Evolutionary conservation across 2,888 invertebrate genomes (phyloP).

Genomic region (Heteromurus nitidus): DNA sequence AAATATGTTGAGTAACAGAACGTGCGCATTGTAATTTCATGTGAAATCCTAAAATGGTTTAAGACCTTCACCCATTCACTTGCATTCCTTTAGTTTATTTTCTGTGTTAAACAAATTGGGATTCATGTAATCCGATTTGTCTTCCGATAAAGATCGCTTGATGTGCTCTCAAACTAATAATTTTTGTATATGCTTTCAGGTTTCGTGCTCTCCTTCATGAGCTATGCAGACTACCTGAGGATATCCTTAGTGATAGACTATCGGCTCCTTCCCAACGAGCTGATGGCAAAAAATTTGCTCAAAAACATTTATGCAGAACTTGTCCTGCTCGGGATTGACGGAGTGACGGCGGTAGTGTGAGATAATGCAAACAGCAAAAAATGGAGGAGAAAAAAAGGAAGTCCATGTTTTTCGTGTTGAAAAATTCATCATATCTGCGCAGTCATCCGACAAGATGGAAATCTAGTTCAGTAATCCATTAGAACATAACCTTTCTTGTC

Average conservation of each 20-base stretch:
- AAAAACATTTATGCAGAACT: constrained; percentile 68
- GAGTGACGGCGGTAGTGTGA: constrained; percentile 19
- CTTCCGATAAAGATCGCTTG: constrained; percentile 37
- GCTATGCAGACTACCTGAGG: constrained; percentile 66
- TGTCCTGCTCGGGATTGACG: constrained; percentile 63
- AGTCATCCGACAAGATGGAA: not conserved
- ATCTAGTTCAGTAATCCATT: constrained; percentile 2
- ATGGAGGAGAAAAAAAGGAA: not conserved
- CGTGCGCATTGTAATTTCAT: not conserved
- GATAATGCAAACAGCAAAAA: not conserved
- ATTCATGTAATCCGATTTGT: constrained; percentile 56
- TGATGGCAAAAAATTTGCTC: constrained; percentile 64
- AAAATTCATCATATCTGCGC: not conserved
- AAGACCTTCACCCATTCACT: constrained; percentile 21
- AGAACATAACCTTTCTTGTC: constrained; percentile 28
- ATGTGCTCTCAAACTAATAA: constrained; percentile 17
- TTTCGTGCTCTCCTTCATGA: constrained; percentile 66
- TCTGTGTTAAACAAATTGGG: constrained; percentile 31
- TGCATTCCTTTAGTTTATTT: not conserved
- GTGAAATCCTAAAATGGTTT: not conserved
- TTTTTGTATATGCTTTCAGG: constrained; percentile 48
- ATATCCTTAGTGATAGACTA: constrained; percentile 67
- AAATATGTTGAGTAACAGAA: not conserved
- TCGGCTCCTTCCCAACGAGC: constrained; percentile 56
- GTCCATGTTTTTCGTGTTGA: not conserved